Percentiles rank a stretch among this genome's conserved stretches.
Conservation (phyloP, 2,113 vertebrate genomes). For the Pogonocichla stellata region DNA sequence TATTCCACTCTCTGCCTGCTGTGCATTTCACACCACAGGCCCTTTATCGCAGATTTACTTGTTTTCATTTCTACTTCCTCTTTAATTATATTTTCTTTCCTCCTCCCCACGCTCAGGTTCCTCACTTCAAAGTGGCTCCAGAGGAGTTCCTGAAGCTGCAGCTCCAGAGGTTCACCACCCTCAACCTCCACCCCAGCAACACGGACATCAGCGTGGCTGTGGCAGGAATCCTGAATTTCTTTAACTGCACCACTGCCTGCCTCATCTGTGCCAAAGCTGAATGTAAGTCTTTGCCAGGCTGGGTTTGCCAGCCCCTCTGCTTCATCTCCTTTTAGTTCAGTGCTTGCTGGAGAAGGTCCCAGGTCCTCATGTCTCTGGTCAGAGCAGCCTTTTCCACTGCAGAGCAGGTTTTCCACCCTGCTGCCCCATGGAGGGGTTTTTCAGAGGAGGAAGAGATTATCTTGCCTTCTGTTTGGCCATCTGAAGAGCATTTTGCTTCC, state of each 20-base stretch:
- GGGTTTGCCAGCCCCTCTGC: not conserved
- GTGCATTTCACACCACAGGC: not conserved
- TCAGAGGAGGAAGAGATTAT: not conserved
- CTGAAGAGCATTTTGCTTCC: conserved; percentile 41
- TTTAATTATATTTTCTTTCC: not conserved
- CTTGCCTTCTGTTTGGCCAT: conserved; percentile 51
- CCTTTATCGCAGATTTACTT: not conserved
- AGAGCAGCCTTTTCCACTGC: not conserved
- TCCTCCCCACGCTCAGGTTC: conserved; percentile 79
- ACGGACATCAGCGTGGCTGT: conserved; percentile 95
- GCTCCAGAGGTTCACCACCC: conserved; percentile 93
- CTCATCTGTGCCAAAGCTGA: conserved; percentile 98
- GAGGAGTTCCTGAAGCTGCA: conserved; percentile 96
- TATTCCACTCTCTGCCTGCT: not conserved
- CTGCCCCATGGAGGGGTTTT: conserved; percentile 17
- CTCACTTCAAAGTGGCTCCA: conserved; percentile 95
- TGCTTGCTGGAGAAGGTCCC: not conserved
- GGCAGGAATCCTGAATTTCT: conserved; percentile 93
- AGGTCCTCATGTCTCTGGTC: not conserved
- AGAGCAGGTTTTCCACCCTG: not conserved
- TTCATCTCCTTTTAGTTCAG: not conserved
- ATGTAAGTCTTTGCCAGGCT: conserved; percentile 79
- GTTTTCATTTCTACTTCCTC: not conserved
- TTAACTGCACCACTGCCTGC: conserved; percentile 95
- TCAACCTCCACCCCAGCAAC: conserved; percentile 97